Evolutionary conservation across 1,140 invertebrate species (phyloP), one percentile per base, ranked within the genome.

Genomic region (Calosoma granatense): DNA sequence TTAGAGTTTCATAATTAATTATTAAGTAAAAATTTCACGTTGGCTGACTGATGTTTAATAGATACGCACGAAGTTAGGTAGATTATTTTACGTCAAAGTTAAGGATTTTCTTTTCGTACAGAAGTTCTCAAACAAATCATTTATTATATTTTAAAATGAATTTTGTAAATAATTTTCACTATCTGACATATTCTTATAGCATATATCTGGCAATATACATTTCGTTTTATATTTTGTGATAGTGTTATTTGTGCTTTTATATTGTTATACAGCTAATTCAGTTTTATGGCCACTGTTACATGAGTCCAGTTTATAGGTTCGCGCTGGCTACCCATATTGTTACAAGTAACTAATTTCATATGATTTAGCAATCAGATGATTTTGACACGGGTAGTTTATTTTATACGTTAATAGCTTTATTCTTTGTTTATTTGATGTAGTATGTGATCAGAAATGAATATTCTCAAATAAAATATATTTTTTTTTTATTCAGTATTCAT

Each of bases 11-110:
- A 30, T 14, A 30, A 30, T 6, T 30, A 12, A 47, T 47, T 47
- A 47, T 47, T 36, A 36, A 36, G 9, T 47, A 47, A 6, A 11
- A 36, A 4, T 12, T 47, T 47, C 41, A 47, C 41, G 41, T 47
- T 47, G 6, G n/a, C 15, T 11, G 41, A 47, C 41, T 47, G 41
- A 47, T 47, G 6, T 17, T 47, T 6, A 4, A 4, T 17, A 12
- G 41, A 47, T 17, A 47, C 15, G 15, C 17, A 17, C 17, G 41
- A 47, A 47, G 41, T 47, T 30, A 14, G 4, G 4, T 14, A 30
- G 26, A 6, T 47, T 47, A 12, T 17, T 47, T 47, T 47, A 47
- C 41, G 41, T 47, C 41, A 47, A 47, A 47, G 9, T 47, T 17
- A 30, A 30, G 26, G 26, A 30, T 30, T 30, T 30, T 30, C 26